Evolutionary conservation across 2,888 invertebrate genomes (phyloP), one percentile per base, ranked within the genome.

Genomic region (Apantesis nais): DNA sequence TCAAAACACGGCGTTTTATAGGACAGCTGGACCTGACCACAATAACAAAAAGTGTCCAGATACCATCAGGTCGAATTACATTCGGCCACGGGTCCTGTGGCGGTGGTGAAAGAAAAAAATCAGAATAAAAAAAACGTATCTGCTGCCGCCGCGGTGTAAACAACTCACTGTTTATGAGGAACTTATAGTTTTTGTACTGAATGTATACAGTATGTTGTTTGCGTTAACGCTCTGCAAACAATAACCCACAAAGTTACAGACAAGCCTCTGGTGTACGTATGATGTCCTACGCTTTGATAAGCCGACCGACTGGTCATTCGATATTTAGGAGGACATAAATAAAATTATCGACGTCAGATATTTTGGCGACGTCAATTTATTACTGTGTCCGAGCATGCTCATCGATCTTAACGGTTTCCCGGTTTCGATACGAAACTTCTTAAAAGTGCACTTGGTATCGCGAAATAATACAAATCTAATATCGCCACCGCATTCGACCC

Each of bases 51-150:
- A 94, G 86, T 87, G 86, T 86, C 81, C 89, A 86, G 95, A 94
- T 95, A 94, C 88, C 88, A 94, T 94, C 94, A 93, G 95, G 90
- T 94, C 94, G 90, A 89, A 90, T 95, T 95, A 92, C 94, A 90
- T 90, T 91, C 82, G 90, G 89, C 92, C 90, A 90, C 85, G 91
- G 90, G 88, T 82, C 83, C 84, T 80, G 82, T 77, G 80, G 78
- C 81, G 81, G 82, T 80, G 84, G 85, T 78, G 82, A 79, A 84
- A 74, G 85, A 92, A 93, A 93, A 92, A 87, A 83, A 70, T 78
- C 83, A 73, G 79, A 82, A 86, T 87, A 89, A 90, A 85, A 83
- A 78, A 84, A 81, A 82, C 71, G 72, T 78, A 75, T 80, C 73
- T 75, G 68, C 84, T 78, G 77, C 83, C 84, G 85, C 88, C 88